Base-by-base conservation (phyloP, 2,113 vertebrate genomes). In the Psittacus erithacus region DNA sequence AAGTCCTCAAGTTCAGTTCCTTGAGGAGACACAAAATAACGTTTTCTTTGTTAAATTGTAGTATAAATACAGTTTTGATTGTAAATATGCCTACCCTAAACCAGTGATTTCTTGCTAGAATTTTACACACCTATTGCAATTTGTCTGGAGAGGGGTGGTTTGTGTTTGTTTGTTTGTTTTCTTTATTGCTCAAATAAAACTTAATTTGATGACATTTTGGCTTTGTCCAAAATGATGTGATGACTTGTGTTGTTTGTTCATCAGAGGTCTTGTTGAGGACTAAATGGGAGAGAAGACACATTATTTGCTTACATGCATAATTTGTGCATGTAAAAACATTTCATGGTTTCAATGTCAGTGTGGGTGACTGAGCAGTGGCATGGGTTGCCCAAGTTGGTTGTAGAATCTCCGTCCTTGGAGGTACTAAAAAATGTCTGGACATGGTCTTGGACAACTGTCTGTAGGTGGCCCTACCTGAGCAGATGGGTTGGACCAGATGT, bases 21-120 rank as follows among this genome's bases (percentile, higher is more conserved):
- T 75, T 85, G 77, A 73, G 83, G 82, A 93, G 39, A 57, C 39
- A 62, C 41, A 85, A 91, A 95, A 60, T 57, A 89, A 49, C 12
- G 20, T 90, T 92, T 87, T 47, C 10, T 88, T 89, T 91, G 85
- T 90, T 92, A 82, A 95, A 95, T 87, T 93, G 20, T 59, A 82
- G 43, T 86, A 49, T 62, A 87, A 77, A 43, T 78, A 86, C 13
- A 78, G 28, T 82, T 96, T 15, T 86, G 64, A 65, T 55, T 67
- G 39, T 87, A 88, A 94, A 86, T 89, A 70, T 87, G 50, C 92
- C 41, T 89, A 82, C 8, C 20, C 4, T 78, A 83, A 88, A 70
- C 23, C 8, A 75, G 43, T 82, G 29, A 68, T 94, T 93, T 93
- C 31, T 79, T 41, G 5, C 24, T 87, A 18, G 44, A 92, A 19